Percentiles rank a stretch among this genome's conserved stretches.
These are phyloP conservation scores for Lagopus muta DNA, from an alignment of 2,113 vertebrate genomes.

Conservation along the genomic window DNA sequence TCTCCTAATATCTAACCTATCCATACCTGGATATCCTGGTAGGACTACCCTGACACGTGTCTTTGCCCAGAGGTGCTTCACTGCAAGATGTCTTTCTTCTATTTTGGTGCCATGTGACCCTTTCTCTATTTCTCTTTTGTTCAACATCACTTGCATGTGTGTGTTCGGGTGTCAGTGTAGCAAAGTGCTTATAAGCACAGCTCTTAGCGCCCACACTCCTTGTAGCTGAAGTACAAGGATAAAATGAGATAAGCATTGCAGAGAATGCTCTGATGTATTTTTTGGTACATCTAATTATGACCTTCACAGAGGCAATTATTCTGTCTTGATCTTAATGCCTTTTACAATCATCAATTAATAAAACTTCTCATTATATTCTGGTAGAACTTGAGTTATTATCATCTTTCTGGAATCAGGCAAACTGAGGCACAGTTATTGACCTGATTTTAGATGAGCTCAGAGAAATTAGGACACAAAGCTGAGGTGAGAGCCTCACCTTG, in stretches of 20 bases:
- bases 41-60: background rate
- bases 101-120: accelerated
- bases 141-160: background rate
- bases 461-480: conserved; percentile 23
- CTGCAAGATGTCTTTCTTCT: background rate
- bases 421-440: conserved; percentile 31
- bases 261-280: background rate
- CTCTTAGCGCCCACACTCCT: background rate
- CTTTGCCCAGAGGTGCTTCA: background rate
- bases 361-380: conserved; percentile 36
- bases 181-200: background rate
- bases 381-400: conserved; percentile 1
- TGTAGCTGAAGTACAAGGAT: background rate
- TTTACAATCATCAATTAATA: conserved; percentile 55
- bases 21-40: no score
- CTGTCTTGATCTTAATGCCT: conserved; percentile 34
- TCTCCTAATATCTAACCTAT: no score
- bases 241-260: background rate
- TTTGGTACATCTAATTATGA: conserved; percentile 35
- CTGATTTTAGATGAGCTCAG: conserved; percentile 35
- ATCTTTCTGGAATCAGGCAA: conserved; percentile 48
- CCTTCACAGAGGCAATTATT: conserved; percentile 48
- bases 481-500: background rate
- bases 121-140: background rate
- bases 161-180: background rate